Base-by-base conservation (phyloP, 2,797 vertebrate species). In the Chloroceryle inda region DNA sequence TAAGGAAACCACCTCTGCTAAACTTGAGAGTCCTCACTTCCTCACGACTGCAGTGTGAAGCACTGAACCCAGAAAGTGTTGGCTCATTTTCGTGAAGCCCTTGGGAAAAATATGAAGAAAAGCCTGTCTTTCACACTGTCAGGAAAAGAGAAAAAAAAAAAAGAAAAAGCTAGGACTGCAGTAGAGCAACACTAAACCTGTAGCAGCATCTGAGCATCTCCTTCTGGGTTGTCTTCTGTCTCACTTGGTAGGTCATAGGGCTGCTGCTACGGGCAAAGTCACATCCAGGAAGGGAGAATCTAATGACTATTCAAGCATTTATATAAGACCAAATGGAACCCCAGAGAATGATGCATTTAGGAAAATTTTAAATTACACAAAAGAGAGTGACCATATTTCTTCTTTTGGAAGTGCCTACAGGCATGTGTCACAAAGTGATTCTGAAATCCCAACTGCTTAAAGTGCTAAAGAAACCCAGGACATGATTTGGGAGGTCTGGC, bases 21-120 rank as follows among this genome's bases (percentile, higher is more conserved):
- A 82, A 63, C 8, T 18, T 18, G 38, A 63, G 45, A 66, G 9
- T 3, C 13, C 5, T 3, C 12, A 16, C 37, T 59, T 91, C 37
- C 61, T 42, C 13, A 40, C 0, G 6, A 59, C 42, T 3, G 13
- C 50, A 74, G 50, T 10, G 16, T 55, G 44, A 85, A 42, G 63
- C 31, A 45, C 4, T 1, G 6, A 76, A 91, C 75, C 40, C 37
- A 59, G 79, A 80, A 87, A 75, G 1, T 18, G 11, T 89, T 88
- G 50, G 29, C 17, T 90, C 92, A n/a, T 76, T 90, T 91, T 88
- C 64, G 24, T 38, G 27, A 71, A 61, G 14, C 66, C 31, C 38
- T 79, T 88, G 87, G 55, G 62, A 75, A 94, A 94, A 84, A 55
- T 24, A 23, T 5, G 58, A 78, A 69, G 79, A 67, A 80, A 94